Base-by-base conservation (phyloP, 2,888 invertebrate species). In the Poecilus cupreus region DNA sequence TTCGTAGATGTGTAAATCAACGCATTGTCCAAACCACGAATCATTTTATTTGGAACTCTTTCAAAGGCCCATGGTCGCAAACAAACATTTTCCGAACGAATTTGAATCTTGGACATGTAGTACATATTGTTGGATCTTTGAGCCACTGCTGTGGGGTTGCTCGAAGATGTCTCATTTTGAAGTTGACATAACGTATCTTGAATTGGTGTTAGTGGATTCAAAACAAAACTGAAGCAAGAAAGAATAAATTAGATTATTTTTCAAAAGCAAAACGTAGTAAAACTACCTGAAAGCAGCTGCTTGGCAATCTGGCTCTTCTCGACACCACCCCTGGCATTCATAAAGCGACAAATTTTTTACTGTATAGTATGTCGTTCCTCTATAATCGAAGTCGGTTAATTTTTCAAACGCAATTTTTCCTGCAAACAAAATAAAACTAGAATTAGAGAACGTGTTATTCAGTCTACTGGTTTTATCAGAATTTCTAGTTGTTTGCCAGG, bases 291-390 rank as follows among this genome's bases (percentile, higher is more conserved):
- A 98, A 2, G 96, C 95, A 3, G 97, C 97, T 1, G 97, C 97
- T 87, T 96, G 96, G 87, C 97, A 97, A 87, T 97, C 96, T 0
- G 95, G 93, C 86, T 97, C 97, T 88, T 97, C 97, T 72, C 97
- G 92, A 88, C 97, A 98, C 97, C 97, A 97, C 37, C 97, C 97
- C 88, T 97, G 97, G 89, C 97, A 98, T 89, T 97, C 97, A 90
- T 96, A 97, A 64, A 98, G 91, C 13, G 97, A 96, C 54, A 97
- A 91, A 89, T 98, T 98, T 88, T 96, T 94, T 77, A 97, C 96
- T 77, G 95, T 97, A 90, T 97, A 97, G 89, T 97, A 97, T 49
- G 96, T 96, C 81, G 94, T 96, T 76, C 97, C 97, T 79, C 95
- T 91, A 89, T 96, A 98, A 89, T 97, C 97, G 86, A 94, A 94